phyloP scores from a whole-genome alignment of 1,140 invertebrate genomes.

The Drosophila watanabei region DNA sequence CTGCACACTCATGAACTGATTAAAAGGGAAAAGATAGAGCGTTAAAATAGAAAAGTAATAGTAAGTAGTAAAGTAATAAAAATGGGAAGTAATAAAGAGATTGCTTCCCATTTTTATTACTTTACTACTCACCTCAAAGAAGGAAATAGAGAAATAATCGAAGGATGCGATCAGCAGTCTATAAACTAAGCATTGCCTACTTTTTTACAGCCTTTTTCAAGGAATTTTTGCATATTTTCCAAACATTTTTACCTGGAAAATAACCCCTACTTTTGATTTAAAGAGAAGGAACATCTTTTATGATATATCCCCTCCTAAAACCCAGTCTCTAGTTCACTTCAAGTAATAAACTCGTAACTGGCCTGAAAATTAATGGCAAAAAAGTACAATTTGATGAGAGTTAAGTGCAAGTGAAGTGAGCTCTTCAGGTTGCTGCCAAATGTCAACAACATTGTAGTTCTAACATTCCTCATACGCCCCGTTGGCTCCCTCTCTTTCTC shows the following conservation, averaged over 20 bases:
- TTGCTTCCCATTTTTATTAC: too few relatives aligned
- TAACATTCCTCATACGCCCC: constrained; percentile 11
- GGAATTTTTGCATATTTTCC: too few relatives aligned
- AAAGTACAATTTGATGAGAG: constrained; percentile 4
- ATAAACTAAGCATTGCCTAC: neutral
- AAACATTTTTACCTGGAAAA: neutral
- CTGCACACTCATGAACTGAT: constrained; percentile 5
- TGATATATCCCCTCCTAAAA: neutral
- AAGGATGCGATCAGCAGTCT: too few relatives aligned
- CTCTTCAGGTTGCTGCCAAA: constrained; percentile 11
- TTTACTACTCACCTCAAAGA: too few relatives aligned
- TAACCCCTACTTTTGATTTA: neutral
- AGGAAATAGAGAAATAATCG: too few relatives aligned
- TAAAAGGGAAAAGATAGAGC: neutral
- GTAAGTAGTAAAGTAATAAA: too few relatives aligned
- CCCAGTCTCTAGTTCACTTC: neutral
- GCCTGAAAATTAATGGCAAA: neutral
- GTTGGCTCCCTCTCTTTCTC: constrained; percentile 5
- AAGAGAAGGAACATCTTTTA: neutral
- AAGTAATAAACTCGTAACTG: neutral
- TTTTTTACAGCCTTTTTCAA: neutral
- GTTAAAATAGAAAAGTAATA: too few relatives aligned
- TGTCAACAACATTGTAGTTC: constrained; percentile 29
- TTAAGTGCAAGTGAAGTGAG: neutral
- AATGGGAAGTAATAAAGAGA: too few relatives aligned